phyloP scores from a whole-genome alignment of 1,140 invertebrate species.

The Habropoda laboriosa region DNA sequence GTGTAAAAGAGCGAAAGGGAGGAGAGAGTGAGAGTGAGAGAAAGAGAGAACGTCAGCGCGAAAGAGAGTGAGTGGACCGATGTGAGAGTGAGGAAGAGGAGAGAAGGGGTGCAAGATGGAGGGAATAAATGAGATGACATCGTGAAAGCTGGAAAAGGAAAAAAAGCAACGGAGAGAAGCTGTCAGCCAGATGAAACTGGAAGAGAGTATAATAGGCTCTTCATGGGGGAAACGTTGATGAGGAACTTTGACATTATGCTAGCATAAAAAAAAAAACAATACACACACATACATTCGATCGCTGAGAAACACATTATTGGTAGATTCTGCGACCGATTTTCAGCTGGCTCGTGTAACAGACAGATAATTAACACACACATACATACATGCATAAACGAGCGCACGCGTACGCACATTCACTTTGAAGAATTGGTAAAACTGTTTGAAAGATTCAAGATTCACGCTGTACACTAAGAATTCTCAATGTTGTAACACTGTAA shows the following conservation, averaged over 20 bases:
- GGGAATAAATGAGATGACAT: background rate
- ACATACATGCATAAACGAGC: conserved; percentile 25
- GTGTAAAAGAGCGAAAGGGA: conserved; percentile 22
- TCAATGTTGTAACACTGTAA: conserved; percentile 79
- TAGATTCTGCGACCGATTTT: background rate
- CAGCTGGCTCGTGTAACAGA: conserved; percentile 24
- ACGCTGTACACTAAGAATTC: conserved; percentile 69
- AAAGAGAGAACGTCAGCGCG: background rate
- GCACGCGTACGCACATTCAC: background rate
- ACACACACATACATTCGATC: conserved; percentile 39
- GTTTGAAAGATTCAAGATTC: background rate
- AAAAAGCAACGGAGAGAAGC: conserved; percentile 28
- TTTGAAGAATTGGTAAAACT: background rate
- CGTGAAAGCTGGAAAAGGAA: background rate
- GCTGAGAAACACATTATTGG: conserved; percentile 33
- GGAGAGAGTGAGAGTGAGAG: conserved; percentile 21
- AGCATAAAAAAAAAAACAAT: conserved; percentile 57
- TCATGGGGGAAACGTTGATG: too few species aligned
- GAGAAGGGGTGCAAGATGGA: background rate
- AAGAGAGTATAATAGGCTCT: too few species aligned
- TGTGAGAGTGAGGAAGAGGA: conserved; percentile 9
- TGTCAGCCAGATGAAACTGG: too few species aligned
- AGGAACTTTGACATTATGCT: conserved; percentile 61
- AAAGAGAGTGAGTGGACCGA: conserved; percentile 18
- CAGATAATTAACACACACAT: conserved; percentile 28